Conservation (phyloP, 1,140 invertebrate genomes). For the Microvelia longipes region DNA sequence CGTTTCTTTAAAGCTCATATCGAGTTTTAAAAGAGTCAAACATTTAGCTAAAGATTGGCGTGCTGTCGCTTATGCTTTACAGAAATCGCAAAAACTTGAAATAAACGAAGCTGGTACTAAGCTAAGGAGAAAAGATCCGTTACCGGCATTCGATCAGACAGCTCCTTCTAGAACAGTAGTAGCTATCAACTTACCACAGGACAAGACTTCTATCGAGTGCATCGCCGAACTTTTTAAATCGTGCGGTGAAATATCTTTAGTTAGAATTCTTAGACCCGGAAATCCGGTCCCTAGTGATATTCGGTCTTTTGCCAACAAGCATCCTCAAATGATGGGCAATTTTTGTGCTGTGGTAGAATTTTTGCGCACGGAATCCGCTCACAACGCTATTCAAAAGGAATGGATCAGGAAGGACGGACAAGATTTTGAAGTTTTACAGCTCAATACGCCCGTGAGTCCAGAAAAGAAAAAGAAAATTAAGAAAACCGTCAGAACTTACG, state of each 20-base stretch:
- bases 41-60: constrained; percentile 86
- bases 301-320: constrained; percentile 72
- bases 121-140: constrained; percentile 62
- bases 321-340: constrained; percentile 67
- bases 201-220: constrained; percentile 68
- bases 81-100: constrained; percentile 62
- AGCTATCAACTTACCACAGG: constrained; percentile 67
- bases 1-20: constrained; percentile 84
- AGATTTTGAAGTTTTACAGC: constrained; percentile 23
- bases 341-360: constrained; percentile 82
- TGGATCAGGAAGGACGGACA: constrained; percentile 30
- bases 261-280: constrained; percentile 68
- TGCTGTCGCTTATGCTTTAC: constrained; percentile 68
- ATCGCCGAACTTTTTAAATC: constrained; percentile 72
- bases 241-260: constrained; percentile 74
- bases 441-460: constrained; percentile 28
- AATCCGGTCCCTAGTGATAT: constrained; percentile 76
- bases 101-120: constrained; percentile 84
- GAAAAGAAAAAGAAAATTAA: constrained; percentile 32
- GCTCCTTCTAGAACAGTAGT: constrained; percentile 77
- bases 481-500: constrained; percentile 21
- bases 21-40: constrained; percentile 82
- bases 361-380: constrained; percentile 65
- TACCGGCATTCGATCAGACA: constrained; percentile 80
- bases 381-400: constrained; percentile 53